phyloP scores from a whole-genome alignment of 2,888 invertebrate species.

The Nephrocerus scutellatus region DNA sequence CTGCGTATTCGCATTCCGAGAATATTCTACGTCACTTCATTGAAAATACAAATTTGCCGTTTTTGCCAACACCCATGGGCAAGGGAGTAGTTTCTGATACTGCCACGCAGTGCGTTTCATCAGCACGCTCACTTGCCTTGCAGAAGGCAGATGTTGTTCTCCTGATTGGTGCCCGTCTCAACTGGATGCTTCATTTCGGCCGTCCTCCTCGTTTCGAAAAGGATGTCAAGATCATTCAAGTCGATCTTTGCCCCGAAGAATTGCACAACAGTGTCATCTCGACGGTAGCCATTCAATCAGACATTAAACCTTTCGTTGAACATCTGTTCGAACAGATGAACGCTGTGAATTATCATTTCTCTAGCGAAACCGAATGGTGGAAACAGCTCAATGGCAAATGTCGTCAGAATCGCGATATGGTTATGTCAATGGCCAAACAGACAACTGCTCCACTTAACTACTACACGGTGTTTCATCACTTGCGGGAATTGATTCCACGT shows the following conservation, averaged over 20 bases:
- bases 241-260: slow-evolving; percentile 83
- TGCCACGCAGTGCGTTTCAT: slow-evolving; percentile 67
- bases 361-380: slow-evolving; percentile 68
- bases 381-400: slow-evolving; percentile 61
- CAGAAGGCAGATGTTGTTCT: slow-evolving; percentile 83
- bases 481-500: slow-evolving; percentile 67
- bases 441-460: slow-evolving; percentile 79
- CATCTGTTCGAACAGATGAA: slow-evolving; percentile 57
- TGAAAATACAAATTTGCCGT: slow-evolving; percentile 68
- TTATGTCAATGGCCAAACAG: slow-evolving; percentile 62
- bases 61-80: slow-evolving; percentile 93
- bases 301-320: slow-evolving; percentile 66
- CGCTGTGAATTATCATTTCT: slow-evolving; percentile 54
- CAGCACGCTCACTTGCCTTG: slow-evolving; percentile 80
- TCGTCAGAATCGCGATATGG: slow-evolving; percentile 63
- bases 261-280: slow-evolving; percentile 82
- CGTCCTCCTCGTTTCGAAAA: slow-evolving; percentile 74
- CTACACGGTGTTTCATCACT: slow-evolving; percentile 81
- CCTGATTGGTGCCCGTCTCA: slow-evolving; percentile 82
- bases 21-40: slow-evolving; percentile 63
- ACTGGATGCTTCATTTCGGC: slow-evolving; percentile 98
- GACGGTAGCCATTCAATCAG: slow-evolving; percentile 75
- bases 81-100: slow-evolving; percentile 72
- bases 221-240: slow-evolving; percentile 84
- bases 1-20: slow-evolving; percentile 76